Base-by-base conservation (phyloP, 1,140 invertebrate species). In the Agrypnia vestita region DNA sequence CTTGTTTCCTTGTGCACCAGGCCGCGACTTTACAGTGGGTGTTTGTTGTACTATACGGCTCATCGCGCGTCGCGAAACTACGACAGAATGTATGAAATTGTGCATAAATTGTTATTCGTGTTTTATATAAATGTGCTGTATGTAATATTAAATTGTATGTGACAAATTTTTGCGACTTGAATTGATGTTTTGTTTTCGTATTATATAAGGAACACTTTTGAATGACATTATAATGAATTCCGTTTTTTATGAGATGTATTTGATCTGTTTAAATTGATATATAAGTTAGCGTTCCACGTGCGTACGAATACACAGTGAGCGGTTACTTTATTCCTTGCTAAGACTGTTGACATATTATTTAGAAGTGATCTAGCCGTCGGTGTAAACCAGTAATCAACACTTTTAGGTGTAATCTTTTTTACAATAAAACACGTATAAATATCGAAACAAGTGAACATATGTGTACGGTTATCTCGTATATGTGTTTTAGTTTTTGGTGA, bases 331-430 rank as follows among this genome's bases (percentile, higher is more conserved):
- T 82, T 82, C 80, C 80, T 82, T 73, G 80, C 77, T 82, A 82
- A 82, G 80, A 82, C 80, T 82, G 80, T 82, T 82, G 76, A 78
- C 56, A 56, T 79, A 76, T 75, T 82, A 13, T 76, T 76, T 76
- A 76, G 74, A 78, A 78, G 47, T 78, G 61, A 78, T 78, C 49
- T 76, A 82, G 77, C 73, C 76, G 44, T 61, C 59, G 72, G 73
- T 51, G 11, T 17, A 61, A 25, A 46, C 59, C 44, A 76, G 17
- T 69, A 56, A 69, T 69, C 19, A 51, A 47, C 59, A 73, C 19
- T 49, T 55, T n/a, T 71, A 78, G 76, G 25, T 44, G 46, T 35
- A 78, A 69, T 19, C 17, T 78, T 78, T 78, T 78, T 51, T 78
- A 78, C 76, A 78, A 78, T 69, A 69, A 35, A 55, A 46, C 56